A percentile compares a stretch with the other conserved stretches of the same genome.
These are phyloP conservation scores for Drosophila parvula DNA, from an alignment of 1,140 invertebrate species.

Conservation along the genomic window DNA sequence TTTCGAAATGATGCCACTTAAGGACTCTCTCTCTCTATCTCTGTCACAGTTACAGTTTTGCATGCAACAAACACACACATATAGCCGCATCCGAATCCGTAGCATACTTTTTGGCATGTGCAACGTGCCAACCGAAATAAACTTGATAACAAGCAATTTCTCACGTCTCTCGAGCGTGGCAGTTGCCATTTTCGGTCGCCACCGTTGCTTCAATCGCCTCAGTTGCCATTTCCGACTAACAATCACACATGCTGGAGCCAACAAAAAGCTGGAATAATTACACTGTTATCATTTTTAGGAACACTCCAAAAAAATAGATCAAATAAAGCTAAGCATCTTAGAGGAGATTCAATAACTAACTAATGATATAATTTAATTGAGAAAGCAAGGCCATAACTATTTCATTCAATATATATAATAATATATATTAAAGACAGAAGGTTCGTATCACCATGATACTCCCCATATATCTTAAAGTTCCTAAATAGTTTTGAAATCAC, in stretches of 20 bases:
- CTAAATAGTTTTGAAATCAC: too few species aligned
- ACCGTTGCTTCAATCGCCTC: slow-evolving; percentile 4
- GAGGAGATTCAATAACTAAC: too few species aligned
- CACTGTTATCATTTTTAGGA: too few species aligned
- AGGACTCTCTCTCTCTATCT: slow-evolving; percentile 15
- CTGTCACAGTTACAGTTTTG: slow-evolving; percentile 45
- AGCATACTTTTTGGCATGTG: slow-evolving; percentile 78
- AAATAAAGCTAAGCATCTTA: too few species aligned
- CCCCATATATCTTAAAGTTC: too few species aligned
- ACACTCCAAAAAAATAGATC: too few species aligned
- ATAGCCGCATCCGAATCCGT: slow-evolving; percentile 24
- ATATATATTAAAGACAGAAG: too few species aligned
- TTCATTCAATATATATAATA: too few species aligned
- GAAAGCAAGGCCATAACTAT: too few species aligned
- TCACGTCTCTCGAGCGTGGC: slow-evolving; percentile 69
- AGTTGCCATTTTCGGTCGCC: slow-evolving; percentile 60
- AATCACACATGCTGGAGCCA: slow-evolving; percentile 17
- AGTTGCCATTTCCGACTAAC: slow-evolving; percentile 23
- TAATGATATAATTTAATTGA: too few species aligned
- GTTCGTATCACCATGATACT: too few species aligned
- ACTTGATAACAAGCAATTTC: slow-evolving; percentile 83
- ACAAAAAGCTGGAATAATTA: neutral
- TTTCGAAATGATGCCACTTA: slow-evolving; percentile 83
- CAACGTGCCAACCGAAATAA: slow-evolving; percentile 76
- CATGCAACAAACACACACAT: slow-evolving; percentile 28